Evolutionary conservation across 2,113 vertebrate genomes (phyloP).

Genomic region (Cariama cristata): DNA sequence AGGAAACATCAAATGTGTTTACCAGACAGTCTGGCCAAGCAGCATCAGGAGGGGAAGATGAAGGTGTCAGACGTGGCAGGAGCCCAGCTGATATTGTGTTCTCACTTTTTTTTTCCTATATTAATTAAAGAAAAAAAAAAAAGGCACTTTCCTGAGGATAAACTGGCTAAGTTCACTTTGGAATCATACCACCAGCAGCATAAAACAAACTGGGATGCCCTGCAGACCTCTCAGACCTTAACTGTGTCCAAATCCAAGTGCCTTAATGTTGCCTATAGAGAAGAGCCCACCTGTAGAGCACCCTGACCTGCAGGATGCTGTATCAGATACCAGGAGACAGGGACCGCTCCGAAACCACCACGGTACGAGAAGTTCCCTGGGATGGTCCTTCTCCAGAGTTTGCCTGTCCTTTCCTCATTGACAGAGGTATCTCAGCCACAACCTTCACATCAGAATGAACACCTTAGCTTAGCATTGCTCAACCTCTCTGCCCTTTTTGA

Average conservation of each 20-base stretch:
- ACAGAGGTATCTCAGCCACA: not conserved
- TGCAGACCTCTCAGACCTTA: not conserved
- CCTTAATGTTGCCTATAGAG: not conserved
- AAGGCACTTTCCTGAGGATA: not conserved
- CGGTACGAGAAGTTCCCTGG: not conserved
- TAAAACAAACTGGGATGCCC: not conserved
- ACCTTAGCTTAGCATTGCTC: not conserved
- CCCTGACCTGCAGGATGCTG: accelerated
- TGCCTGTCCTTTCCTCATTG: not conserved
- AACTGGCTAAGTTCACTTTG: not conserved
- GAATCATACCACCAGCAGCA: not conserved
- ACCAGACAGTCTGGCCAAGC: not conserved
- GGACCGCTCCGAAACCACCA: not conserved
- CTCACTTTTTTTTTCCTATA: not conserved
- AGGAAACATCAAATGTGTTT: not conserved
- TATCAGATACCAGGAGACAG: not conserved
- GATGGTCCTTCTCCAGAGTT: not conserved
- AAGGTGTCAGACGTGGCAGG: not conserved
- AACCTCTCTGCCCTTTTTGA: not conserved
- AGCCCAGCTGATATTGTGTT: constrained; percentile 4
- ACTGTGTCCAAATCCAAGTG: not conserved
- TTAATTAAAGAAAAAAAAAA: not conserved
- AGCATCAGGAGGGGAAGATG: not conserved
- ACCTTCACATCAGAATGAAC: not conserved
- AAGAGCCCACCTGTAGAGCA: not conserved